Evolutionary conservation across 2,797 vertebrate genomes (phyloP), one percentile per base, ranked within the genome.

Genomic region (Anisognathus igniventris): DNA sequence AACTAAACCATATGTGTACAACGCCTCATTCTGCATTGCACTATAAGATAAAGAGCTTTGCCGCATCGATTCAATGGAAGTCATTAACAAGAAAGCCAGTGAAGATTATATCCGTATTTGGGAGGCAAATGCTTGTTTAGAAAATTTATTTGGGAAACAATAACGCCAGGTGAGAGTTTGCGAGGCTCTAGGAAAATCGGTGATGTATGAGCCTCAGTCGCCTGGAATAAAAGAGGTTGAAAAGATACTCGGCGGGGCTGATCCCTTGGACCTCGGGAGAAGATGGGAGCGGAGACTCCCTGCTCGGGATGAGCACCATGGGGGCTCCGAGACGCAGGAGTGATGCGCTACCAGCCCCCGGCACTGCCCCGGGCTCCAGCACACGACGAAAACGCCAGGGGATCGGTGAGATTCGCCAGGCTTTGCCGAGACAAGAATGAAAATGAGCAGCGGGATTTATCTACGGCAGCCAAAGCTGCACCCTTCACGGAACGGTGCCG

Each of bases 1-100:
- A 88, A 25, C 92, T 57, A 85, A 96, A 95, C 88, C 95, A 95
- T 93, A 94, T 92, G 95, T 90, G 83, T 77, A 76, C 35, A 76
- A 94, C 5, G 12, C 58, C 79, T 70, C 83, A 50, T 64, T 93
- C 64, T 37, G 40, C 51, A 64, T 73, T 50, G 73, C 56, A 19
- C 56, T 60, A 3, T 37, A 86, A 73, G 90, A 87, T 89, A 89
- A 79, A 93, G 88, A 80, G 77, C 50, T 88, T 67, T 79, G 61
- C 64, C 45, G 42, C 39, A 80, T 33, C 19, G 37, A 85, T 83
- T 88, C 72, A 35, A 80, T 83, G 68, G 78, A 91, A 93, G 7
- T 54, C 53, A 68, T 67, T 89, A 89, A 71, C 87, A 80, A 62
- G 37, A 58, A 76, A 89, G n/a, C 42, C 39, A 39, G 7, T 16